Percentiles rank a stretch among this genome's conserved stretches.
Evolutionary conservation across 2,888 invertebrate species (phyloP).

Genomic region (Nineta flava): DNA sequence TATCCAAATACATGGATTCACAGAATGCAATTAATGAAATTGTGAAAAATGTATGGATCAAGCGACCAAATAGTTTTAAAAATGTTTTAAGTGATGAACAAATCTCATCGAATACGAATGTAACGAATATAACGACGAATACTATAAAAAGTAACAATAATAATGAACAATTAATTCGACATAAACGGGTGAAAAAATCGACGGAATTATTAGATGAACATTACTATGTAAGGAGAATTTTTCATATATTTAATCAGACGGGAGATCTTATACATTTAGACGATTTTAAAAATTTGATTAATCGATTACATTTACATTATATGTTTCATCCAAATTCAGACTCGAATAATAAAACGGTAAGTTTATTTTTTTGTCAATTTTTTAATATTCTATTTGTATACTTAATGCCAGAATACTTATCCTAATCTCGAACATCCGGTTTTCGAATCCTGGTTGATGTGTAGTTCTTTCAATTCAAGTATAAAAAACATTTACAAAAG

Average conservation of each 20-base stretch:
- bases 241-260: constrained; percentile 44
- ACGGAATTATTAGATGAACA: constrained; percentile 28
- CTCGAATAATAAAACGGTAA: not conserved
- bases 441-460: no score
- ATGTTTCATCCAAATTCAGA: constrained; percentile 26
- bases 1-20: no score
- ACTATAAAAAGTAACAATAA: no score
- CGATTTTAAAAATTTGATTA: constrained; percentile 53
- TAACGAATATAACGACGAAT: no score
- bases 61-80: not conserved
- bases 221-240: constrained; percentile 48
- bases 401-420: not conserved
- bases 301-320: constrained; percentile 36
- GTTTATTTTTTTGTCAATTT: not conserved
- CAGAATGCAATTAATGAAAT: not conserved
- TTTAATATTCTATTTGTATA: not conserved
- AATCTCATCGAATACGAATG: no score
- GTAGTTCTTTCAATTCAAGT: no score
- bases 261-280: constrained; percentile 44
- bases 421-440: no score
- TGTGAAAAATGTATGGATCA: not conserved
- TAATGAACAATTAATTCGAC: constrained; percentile 1
- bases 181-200: constrained; percentile 4
- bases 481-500: no score
- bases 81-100: not conserved